Evolutionary conservation across 2,888 invertebrate species (phyloP).

Genomic region (Gymnocheta viridis): DNA sequence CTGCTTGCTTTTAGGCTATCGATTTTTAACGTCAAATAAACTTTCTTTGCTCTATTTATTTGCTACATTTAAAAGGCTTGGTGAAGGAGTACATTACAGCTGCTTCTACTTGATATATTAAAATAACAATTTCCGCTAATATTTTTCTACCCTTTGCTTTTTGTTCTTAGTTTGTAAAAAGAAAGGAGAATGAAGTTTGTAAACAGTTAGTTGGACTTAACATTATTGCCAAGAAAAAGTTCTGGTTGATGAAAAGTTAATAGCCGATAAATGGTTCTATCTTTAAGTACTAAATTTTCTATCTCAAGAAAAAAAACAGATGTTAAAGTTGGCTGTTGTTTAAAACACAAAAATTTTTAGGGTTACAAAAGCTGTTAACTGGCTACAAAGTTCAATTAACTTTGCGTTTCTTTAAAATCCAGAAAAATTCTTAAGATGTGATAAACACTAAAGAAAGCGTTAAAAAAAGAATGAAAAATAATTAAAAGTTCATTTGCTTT

Average conservation of each 20-base stretch:
- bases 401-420: not conserved
- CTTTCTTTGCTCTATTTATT: slow-evolving; percentile 65
- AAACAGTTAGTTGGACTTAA: slow-evolving; percentile 58
- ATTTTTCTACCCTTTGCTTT: slow-evolving; percentile 43
- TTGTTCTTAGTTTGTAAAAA: not conserved
- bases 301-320: slow-evolving; percentile 35
- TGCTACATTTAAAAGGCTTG: slow-evolving; percentile 1
- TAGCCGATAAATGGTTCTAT: slow-evolving; percentile 27
- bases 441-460: slow-evolving; percentile 1
- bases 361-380: slow-evolving; percentile 20
- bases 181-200: slow-evolving; percentile 2
- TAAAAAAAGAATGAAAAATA: not conserved
- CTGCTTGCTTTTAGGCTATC: not conserved
- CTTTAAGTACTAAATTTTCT: slow-evolving; percentile 12
- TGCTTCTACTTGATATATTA: slow-evolving; percentile 18
- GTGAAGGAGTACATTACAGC: slow-evolving; percentile 31
- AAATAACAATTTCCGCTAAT: slow-evolving; percentile 66
- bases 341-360: not conserved
- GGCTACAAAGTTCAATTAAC: slow-evolving; percentile 28
- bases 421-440: slow-evolving; percentile 26
- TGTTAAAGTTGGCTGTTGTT: slow-evolving; percentile 14
- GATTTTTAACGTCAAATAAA: slow-evolving; percentile 37
- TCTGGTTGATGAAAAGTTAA: slow-evolving; percentile 18
- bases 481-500: slow-evolving; percentile 21
- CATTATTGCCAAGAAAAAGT: slow-evolving; percentile 25